Percentiles rank a stretch among this genome's conserved stretches.
Conservation (phyloP, 2,113 vertebrate genomes). For the Lampris megalopsis region DNA sequence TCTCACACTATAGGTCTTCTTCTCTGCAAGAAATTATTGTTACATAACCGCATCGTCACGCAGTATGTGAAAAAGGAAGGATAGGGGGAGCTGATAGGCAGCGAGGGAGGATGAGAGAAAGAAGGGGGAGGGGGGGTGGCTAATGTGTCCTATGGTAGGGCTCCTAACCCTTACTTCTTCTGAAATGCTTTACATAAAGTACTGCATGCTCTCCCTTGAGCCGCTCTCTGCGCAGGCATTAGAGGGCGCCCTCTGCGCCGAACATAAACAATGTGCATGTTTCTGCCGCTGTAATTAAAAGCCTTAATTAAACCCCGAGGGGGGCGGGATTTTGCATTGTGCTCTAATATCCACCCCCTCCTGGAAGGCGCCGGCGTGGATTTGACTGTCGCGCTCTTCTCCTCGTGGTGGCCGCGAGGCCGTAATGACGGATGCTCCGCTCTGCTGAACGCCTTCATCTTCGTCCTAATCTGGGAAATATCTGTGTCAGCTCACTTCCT, state of each 20-base stretch:
- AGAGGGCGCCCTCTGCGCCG: conserved; percentile 24
- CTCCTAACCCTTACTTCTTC: conserved; percentile 23
- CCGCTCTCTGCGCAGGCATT: conserved; percentile 45
- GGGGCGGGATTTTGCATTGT: conserved; percentile 43
- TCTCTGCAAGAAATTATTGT: too few species aligned
- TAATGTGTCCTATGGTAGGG: too few species aligned
- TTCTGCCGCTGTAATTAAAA: conserved; percentile 56
- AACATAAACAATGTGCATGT: conserved; percentile 29
- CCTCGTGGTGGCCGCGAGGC: conserved; percentile 14
- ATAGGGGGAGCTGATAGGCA: neutral
- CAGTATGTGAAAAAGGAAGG: conserved; percentile 3
- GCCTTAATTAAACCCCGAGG: conserved; percentile 57
- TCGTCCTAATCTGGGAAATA: conserved; percentile 13
- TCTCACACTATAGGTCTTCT: too few species aligned
- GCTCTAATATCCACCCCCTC: conserved; percentile 37
- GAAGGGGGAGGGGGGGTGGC: neutral
- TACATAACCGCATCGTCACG: too few species aligned
- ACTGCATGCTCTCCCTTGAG: conserved; percentile 46
- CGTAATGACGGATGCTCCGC: conserved; percentile 16
- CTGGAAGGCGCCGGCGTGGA: conserved; percentile 15
- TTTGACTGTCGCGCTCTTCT: conserved; percentile 8
- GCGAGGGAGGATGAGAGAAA: neutral
- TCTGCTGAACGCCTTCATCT: conserved; percentile 1
- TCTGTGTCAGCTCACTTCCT: conserved; percentile 38
- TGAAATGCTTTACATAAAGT: conserved; percentile 50